These are phyloP conservation scores for Xanthostigma xanthostigma DNA, from an alignment of 2,888 invertebrate species.

Conservation along the genomic window DNA sequence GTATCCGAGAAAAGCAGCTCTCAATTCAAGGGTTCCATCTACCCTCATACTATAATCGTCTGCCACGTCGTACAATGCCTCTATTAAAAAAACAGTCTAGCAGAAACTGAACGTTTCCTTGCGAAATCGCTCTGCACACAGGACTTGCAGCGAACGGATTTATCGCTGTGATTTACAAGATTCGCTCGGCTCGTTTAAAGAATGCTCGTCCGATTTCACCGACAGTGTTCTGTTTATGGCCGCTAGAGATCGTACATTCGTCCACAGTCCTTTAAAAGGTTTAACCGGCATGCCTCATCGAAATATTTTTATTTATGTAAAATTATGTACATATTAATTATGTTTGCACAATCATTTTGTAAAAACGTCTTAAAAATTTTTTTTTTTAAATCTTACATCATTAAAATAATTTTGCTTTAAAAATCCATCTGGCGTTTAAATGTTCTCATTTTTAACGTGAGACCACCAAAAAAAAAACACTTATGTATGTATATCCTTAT, in stretches of 20 bases:
- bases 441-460: too few relatives aligned
- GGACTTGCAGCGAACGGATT: not conserved
- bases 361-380: not conserved
- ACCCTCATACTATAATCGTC: not conserved
- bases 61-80: slow-evolving; percentile 9
- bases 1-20: too few relatives aligned
- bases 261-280: too few relatives aligned
- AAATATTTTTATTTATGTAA: not conserved
- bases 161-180: not conserved
- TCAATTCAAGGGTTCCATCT: too few relatives aligned
- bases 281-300: too few relatives aligned
- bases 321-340: not conserved
- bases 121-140: not conserved
- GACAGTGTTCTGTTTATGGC: too few relatives aligned
- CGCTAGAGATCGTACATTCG: too few relatives aligned
- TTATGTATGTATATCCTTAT: not conserved
- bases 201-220: too few relatives aligned
- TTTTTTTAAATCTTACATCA: too few relatives aligned
- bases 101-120: slow-evolving; percentile 21
- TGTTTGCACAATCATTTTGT: not conserved
- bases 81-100: slow-evolving; percentile 21
- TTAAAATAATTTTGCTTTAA: too few relatives aligned
- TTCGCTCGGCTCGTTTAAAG: too few relatives aligned
- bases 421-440: too few relatives aligned
- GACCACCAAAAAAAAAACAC: not conserved